Conservation (phyloP, 1,140 invertebrate genomes). For the Caenorhabditis brenneri region DNA sequence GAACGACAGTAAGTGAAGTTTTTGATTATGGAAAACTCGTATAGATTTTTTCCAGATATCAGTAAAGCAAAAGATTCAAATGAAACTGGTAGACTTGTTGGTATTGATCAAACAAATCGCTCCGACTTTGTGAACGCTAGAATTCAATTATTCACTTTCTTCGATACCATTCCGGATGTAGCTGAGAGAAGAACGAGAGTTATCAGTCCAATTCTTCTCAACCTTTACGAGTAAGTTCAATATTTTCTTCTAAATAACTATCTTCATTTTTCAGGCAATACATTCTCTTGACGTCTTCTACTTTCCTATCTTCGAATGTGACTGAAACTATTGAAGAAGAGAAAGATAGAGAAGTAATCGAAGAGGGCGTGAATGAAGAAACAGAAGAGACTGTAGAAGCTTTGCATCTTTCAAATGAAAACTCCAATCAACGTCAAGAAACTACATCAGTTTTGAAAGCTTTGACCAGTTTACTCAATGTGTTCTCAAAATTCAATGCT, state of each 20-base stretch:
- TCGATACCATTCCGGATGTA: conserved; percentile 35
- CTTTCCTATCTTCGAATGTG: too few species aligned
- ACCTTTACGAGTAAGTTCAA: conserved; percentile 54
- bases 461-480: conserved; percentile 33
- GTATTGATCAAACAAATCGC: not conserved
- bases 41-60: not conserved
- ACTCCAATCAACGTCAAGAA: not conserved
- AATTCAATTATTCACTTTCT: conserved; percentile 50
- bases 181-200: conserved; percentile 47
- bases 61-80: not conserved
- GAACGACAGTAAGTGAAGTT: not conserved
- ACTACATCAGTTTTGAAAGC: conserved; percentile 25
- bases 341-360: not conserved
- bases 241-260: not conserved
- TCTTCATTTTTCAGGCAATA: not conserved
- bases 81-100: not conserved
- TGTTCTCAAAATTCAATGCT: conserved; percentile 48
- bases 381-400: not conserved
- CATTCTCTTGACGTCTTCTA: not conserved
- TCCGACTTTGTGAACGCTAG: conserved; percentile 40
- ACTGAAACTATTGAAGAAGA: not conserved
- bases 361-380: not conserved
- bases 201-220: conserved; percentile 48
- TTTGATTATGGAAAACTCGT: not conserved
- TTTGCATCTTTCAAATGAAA: not conserved